phyloP scores from a whole-genome alignment of 2,888 invertebrate species.

The Lithosia quadra region DNA sequence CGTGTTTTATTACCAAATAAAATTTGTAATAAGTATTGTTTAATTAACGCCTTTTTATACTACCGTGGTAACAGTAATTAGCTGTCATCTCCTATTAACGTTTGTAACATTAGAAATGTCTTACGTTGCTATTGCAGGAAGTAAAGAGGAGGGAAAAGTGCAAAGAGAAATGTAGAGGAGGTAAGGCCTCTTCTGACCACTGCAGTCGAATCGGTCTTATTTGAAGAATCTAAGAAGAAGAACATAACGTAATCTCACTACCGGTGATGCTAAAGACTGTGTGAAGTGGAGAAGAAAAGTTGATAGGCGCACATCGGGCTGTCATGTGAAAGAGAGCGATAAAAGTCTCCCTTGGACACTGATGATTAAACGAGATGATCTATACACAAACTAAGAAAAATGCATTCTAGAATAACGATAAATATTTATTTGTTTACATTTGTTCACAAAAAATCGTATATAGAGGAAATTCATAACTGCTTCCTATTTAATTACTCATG shows the following conservation, averaged over 20 bases:
- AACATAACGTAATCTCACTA: no score
- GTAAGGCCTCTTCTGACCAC: no score
- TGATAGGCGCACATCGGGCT: no score
- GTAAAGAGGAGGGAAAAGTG: not conserved
- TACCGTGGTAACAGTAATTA: not conserved
- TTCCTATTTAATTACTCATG: constrained; percentile 41
- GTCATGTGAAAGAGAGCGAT: no score
- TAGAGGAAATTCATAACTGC: constrained; percentile 46
- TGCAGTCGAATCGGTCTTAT: no score
- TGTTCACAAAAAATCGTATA: constrained; percentile 20
- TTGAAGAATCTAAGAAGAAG: no score
- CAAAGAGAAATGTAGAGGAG: not conserved
- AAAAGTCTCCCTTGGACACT: no score
- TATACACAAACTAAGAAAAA: not conserved
- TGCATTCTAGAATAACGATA: not conserved
- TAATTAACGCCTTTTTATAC: not conserved
- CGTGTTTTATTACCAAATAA: not conserved
- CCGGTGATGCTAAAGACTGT: no score
- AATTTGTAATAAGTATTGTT: constrained; percentile 1
- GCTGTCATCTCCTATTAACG: not conserved
- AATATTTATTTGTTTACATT: no score
- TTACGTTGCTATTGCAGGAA: not conserved
- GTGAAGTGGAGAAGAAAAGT: no score
- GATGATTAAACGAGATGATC: no score
- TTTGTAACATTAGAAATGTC: no score